Base-by-base conservation (phyloP, 2,797 vertebrate genomes). In the Pampus argenteus region DNA sequence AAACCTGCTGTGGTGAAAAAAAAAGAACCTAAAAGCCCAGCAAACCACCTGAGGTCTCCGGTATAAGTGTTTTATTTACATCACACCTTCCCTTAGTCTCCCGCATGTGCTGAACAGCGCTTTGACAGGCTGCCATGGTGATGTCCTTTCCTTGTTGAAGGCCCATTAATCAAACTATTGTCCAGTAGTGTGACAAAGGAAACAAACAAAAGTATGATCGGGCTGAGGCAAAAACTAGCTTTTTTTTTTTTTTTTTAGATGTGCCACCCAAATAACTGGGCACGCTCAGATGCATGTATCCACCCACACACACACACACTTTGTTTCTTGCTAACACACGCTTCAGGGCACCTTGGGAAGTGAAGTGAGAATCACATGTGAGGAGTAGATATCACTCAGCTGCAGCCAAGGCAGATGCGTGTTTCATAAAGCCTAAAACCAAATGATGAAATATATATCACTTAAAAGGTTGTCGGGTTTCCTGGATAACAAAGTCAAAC, bases 121-220 rank as follows among this genome's bases (percentile, higher is more conserved):
- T 59, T 66, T 76, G 80, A 84, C 81, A 74, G 63, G 55, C 75
- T 62, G 74, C 84, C 74, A 11, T 5, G 5, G 22, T 80, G 80
- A 87, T 85, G 86, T 88, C 82, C 86, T 84, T 52, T 82, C 66
- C 74, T 59, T 2, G 26, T 25, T 54, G 50, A 78, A 60, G 64
- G 75, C 52, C 72, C 88, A 89, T 91, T 90, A 84, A 89, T 92
- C 88, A 90, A 86, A 88, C 57, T 48, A 40, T 74, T 45, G 71
- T 87, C 84, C 79, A 83, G 66, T 70, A 73, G 62, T 71, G 77
- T 88, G 87, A 87, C 81, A 85, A 83, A 83, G 58, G 63, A 78
- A 86, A 86, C 84, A 87, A 87, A 83, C 79, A 81, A 56, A 78
- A 61, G 63, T 31, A 40, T 67, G 82, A 87, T 79, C 20, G 62